Conservation (phyloP, 2,888 invertebrate species). For the Campaea margaritaria region DNA sequence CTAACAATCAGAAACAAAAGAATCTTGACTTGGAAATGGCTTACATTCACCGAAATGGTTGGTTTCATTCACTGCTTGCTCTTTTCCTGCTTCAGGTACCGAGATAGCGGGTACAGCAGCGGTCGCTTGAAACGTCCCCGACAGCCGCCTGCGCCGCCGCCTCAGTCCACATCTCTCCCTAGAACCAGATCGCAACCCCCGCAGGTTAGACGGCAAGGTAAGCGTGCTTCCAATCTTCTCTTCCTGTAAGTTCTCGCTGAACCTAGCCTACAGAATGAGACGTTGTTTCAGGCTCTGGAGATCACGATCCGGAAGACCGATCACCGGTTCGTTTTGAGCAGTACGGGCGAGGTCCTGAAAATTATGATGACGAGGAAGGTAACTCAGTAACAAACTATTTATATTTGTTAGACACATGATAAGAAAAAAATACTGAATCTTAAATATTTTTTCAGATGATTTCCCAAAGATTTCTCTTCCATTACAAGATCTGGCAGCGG, state of each 20-base stretch:
- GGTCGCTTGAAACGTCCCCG: slow-evolving; percentile 57
- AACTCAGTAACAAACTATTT: not conserved
- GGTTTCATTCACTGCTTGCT: too few relatives aligned
- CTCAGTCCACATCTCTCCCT: slow-evolving; percentile 45
- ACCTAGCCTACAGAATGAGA: not conserved
- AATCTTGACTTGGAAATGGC: not conserved
- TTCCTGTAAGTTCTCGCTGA: too few relatives aligned
- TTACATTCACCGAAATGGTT: not conserved
- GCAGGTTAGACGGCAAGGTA: slow-evolving; percentile 49
- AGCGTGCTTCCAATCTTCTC: not conserved
- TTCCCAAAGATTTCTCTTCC: slow-evolving; percentile 80
- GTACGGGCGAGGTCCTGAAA: slow-evolving; percentile 49
- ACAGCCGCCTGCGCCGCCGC: slow-evolving; percentile 29
- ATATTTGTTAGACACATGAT: not conserved
- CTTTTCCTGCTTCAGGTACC: slow-evolving; percentile 65
- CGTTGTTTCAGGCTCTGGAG: slow-evolving; percentile 52
- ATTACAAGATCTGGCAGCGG: slow-evolving; percentile 76
- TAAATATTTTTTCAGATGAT: slow-evolving; percentile 56
- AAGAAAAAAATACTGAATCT: too few relatives aligned
- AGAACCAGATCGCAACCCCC: slow-evolving; percentile 69
- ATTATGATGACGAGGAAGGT: slow-evolving; percentile 58
- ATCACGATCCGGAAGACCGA: slow-evolving; percentile 47
- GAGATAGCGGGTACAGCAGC: slow-evolving; percentile 78
- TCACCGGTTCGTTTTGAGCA: slow-evolving; percentile 36
- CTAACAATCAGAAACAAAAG: too few relatives aligned